Evolutionary conservation across 2,888 invertebrate species (phyloP).

Genomic region (Steinernema scapterisci): DNA sequence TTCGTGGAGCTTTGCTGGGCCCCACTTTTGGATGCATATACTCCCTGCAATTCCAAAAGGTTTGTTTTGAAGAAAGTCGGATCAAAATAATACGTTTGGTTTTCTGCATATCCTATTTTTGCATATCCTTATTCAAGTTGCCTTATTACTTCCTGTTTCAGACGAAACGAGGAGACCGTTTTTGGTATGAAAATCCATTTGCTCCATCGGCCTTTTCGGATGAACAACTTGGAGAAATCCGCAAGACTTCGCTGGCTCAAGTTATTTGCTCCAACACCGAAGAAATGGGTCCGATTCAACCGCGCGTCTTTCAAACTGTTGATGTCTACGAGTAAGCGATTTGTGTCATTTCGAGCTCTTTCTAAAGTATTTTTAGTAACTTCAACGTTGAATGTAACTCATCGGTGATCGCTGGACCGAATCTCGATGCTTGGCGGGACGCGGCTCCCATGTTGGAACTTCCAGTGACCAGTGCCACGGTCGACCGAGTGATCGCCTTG

Average conservation of each 20-base stretch:
- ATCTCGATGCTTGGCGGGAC: conserved; percentile 62
- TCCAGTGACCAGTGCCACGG: conserved; percentile 62
- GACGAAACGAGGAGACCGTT: conserved; percentile 62
- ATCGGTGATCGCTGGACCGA: conserved; percentile 47
- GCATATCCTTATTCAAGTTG: not conserved
- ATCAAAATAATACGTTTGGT: not conserved
- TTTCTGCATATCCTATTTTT: too few relatives aligned
- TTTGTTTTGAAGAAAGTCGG: conserved; percentile 33
- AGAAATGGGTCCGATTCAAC: conserved; percentile 46
- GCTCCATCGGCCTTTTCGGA: conserved; percentile 62
- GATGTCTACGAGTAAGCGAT: conserved; percentile 36
- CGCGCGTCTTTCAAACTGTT: conserved; percentile 33
- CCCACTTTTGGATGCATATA: conserved; percentile 65
- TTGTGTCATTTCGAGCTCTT: too few relatives aligned
- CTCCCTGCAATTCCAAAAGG: conserved; percentile 63
- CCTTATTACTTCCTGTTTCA: conserved; percentile 35
- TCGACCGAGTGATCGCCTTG: conserved; percentile 54
- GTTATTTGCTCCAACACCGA: conserved; percentile 66
- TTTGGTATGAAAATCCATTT: conserved; percentile 69
- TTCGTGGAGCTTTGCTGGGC: conserved; percentile 65
- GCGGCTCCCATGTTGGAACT: conserved; percentile 56
- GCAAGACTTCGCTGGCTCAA: conserved; percentile 61
- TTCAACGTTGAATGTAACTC: conserved; percentile 65
- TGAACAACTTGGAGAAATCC: conserved; percentile 61
- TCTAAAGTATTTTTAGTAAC: conserved; percentile 54